Evolutionary conservation across 2,113 vertebrate species (phyloP), one percentile per base, ranked within the genome.

Genomic region (Thunnus maccoyii): DNA sequence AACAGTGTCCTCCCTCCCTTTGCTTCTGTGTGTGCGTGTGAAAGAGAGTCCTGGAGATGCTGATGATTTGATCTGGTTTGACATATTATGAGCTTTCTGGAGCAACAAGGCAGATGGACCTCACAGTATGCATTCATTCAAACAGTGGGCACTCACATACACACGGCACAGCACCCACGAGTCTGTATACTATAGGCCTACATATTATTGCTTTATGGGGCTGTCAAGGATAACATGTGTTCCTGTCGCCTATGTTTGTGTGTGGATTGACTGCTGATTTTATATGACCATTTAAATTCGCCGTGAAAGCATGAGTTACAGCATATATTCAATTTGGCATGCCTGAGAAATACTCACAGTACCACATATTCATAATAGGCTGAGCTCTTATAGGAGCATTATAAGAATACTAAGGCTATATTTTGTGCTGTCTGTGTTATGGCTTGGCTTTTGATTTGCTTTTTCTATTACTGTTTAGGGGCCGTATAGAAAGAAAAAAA

Each of bases 41-140:
- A 52, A 61, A 56, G 22, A 6, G 55, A 63, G 69, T 72, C 48
- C 4, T 46, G 15, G 81, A 72, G 68, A 78, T 65, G 62, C 52
- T 77, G 78, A 80, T 88, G 79, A 90, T 85, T 17, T 92, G 82
- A 91, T 91, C 47, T 56, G 25, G 27, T 27, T 76, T 90, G 89
- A 91, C 87, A 86, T 47, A 70, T 86, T 46, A 65, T 80, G 50
- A 74, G 83, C 62, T 84, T 73, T 86, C 67, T 76, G 66, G 61
- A 64, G 71, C 87, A 73, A 78, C 67, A 15, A 78, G 84, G 84
- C 90, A 93, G 91, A 93, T 92, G 91, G 93, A 86, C 86, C 80
- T 83, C 88, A 72, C 90, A 89, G 86, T 74, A 65, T 85, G 91
- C 20, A 56, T 25, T 44, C 72, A 51, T 20, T 65, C 65, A 84